A percentile compares a stretch with the other conserved stretches of the same genome.
These are phyloP conservation scores for Argentina silus DNA, from an alignment of 2,797 vertebrate species.

Conservation along the genomic window DNA sequence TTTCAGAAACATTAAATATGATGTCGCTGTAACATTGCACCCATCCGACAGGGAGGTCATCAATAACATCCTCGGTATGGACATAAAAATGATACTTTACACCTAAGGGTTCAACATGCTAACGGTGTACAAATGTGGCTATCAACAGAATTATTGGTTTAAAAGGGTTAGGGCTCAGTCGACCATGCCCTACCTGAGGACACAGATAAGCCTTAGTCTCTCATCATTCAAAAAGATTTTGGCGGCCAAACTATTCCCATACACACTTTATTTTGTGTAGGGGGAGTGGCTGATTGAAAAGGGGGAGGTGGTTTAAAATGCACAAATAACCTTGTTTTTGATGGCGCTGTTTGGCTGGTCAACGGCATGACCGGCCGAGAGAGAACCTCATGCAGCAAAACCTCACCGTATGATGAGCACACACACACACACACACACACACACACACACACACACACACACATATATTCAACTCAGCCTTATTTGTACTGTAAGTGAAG, in stretches of 20 bases:
- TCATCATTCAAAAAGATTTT: conserved; percentile 42
- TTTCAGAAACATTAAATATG: conserved; percentile 38
- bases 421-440: conserved; percentile 25
- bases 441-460: conserved; percentile 5
- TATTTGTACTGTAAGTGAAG: conserved; percentile 53
- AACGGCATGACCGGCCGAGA: conserved; percentile 42
- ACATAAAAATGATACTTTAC: conserved; percentile 35
- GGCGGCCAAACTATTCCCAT: conserved; percentile 45
- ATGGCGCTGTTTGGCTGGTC: conserved; percentile 72
- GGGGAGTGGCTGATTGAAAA: conserved; percentile 45
- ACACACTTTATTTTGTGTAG: conserved; percentile 37
- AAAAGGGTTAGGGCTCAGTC: conserved; percentile 28
- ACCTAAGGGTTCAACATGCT: conserved; percentile 23
- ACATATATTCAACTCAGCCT: conserved; percentile 55
- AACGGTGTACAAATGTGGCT: conserved; percentile 23
- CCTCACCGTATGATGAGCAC: conserved; percentile 69
- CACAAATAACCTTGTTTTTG: conserved; percentile 79
- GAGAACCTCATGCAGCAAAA: conserved; percentile 61
- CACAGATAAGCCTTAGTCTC: conserved; percentile 65
- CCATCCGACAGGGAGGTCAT: conserved; percentile 55
- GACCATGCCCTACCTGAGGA: conserved; percentile 35
- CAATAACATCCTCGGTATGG: conserved; percentile 39
- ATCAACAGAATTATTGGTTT: conserved; percentile 17
- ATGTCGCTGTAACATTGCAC: conserved; percentile 50
- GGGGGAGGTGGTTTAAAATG: conserved; percentile 60